phyloP scores from a whole-genome alignment of 1,140 invertebrate species.

The Belonocnema kinseyi region DNA sequence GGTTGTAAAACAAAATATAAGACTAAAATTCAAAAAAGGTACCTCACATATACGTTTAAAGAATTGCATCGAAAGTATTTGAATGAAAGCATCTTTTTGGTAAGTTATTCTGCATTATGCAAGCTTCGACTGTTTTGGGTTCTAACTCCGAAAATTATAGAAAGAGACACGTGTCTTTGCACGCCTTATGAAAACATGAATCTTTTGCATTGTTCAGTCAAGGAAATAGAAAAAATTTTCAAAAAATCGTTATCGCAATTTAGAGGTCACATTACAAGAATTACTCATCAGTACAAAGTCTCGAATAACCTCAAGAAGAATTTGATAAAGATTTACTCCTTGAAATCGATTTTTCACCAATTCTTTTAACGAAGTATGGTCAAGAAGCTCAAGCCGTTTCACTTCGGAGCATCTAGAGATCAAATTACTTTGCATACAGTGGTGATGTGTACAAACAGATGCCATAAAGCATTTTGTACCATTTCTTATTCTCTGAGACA shows the following conservation, averaged over 20 bases:
- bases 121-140: no score
- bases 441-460: constrained; percentile 43
- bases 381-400: constrained; percentile 52
- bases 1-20: neutral
- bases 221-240: no score
- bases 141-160: no score
- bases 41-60: neutral
- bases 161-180: no score
- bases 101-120: no score
- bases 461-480: constrained; percentile 44
- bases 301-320: constrained; percentile 39
- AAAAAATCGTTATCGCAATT: constrained; percentile 33
- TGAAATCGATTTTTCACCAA: constrained; percentile 34
- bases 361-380: constrained; percentile 55
- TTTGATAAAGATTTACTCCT: constrained; percentile 43
- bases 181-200: constrained; percentile 35
- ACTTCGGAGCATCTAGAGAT: constrained; percentile 54
- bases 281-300: constrained; percentile 36
- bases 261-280: constrained; percentile 35
- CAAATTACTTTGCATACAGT: constrained; percentile 55
- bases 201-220: no score
- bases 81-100: neutral
- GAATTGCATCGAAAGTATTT: neutral
- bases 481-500: constrained; percentile 41
- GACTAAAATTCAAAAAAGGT: neutral